Evolutionary conservation across 2,797 vertebrate species (phyloP).

Genomic region (Cuniculus paca): DNA sequence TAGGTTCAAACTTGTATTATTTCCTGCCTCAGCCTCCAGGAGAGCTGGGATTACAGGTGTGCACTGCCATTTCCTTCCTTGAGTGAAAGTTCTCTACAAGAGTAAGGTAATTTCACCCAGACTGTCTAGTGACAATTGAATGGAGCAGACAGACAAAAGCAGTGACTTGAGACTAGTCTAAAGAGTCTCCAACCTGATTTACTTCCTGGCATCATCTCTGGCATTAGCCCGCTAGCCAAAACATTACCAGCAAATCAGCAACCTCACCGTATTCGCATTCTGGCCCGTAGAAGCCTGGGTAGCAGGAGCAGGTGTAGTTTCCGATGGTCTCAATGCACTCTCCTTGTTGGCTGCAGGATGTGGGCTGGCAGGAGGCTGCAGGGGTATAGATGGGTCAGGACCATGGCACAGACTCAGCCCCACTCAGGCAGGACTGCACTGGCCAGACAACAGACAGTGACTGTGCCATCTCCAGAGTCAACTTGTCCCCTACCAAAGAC

Average conservation of each 20-base stretch:
- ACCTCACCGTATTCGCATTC: constrained; percentile 90
- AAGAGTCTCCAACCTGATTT: background rate
- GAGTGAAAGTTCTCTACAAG: background rate
- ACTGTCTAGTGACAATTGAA: background rate
- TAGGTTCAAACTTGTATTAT: background rate
- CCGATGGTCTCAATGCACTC: constrained; percentile 92
- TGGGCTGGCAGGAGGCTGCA: constrained; percentile 90
- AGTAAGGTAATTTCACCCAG: background rate
- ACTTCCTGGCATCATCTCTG: background rate
- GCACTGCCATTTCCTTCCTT: background rate
- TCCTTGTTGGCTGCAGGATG: constrained; percentile 88
- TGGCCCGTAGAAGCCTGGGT: constrained; percentile 90
- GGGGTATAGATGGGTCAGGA: background rate
- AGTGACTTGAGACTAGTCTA: background rate
- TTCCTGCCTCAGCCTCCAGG: background rate
- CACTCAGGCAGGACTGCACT: background rate
- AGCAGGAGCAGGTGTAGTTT: constrained; percentile 91
- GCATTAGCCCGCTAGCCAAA: background rate
- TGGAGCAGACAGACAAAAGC: background rate
- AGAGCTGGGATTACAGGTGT: background rate
- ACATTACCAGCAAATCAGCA: too few species aligned
- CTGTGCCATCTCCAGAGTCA: too few species aligned
- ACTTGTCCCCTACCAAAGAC: accelerated
- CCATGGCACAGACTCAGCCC: background rate
- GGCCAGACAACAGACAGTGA: background rate